Evolutionary conservation across 2,888 invertebrate species (phyloP).

Genomic region (Cotesia congregata): DNA sequence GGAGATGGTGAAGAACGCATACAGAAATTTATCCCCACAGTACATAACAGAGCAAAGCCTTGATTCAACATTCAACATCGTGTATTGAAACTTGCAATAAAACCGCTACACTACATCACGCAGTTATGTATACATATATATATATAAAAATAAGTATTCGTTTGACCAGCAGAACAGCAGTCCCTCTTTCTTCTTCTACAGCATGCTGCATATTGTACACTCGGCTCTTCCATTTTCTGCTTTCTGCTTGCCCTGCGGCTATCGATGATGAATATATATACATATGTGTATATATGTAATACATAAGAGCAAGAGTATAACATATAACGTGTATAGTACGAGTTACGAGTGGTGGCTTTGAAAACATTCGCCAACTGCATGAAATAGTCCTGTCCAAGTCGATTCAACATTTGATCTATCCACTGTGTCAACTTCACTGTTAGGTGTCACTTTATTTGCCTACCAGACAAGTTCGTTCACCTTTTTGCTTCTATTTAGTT

Average conservation of each 20-base stretch:
- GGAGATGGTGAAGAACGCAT: not conserved
- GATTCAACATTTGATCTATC: conserved; percentile 32
- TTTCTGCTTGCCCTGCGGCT: conserved; percentile 30
- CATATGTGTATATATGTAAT: not conserved
- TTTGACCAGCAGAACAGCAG: conserved; percentile 27
- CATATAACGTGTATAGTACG: too few species aligned
- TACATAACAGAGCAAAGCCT: conserved; percentile 16
- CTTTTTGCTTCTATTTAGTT: not conserved
- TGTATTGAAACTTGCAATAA: conserved; percentile 25
- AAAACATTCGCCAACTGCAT: conserved; percentile 21
- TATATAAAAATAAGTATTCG: not conserved
- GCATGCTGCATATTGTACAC: not conserved
- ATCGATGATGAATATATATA: conserved; percentile 25
- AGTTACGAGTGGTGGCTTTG: conserved; percentile 5
- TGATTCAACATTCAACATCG: conserved; percentile 29
- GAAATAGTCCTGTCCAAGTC: conserved; percentile 26
- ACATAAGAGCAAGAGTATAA: not conserved
- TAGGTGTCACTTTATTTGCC: conserved; percentile 32
- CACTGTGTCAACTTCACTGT: conserved; percentile 15
- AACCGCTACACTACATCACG: conserved; percentile 15
- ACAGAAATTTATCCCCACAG: not conserved
- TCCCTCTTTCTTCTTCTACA: not conserved
- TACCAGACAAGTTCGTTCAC: conserved; percentile 17
- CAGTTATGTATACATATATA: conserved; percentile 9
- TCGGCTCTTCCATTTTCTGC: not conserved